Base-by-base conservation (phyloP, 2,113 vertebrate species). In the Leptocoma aspasia region DNA sequence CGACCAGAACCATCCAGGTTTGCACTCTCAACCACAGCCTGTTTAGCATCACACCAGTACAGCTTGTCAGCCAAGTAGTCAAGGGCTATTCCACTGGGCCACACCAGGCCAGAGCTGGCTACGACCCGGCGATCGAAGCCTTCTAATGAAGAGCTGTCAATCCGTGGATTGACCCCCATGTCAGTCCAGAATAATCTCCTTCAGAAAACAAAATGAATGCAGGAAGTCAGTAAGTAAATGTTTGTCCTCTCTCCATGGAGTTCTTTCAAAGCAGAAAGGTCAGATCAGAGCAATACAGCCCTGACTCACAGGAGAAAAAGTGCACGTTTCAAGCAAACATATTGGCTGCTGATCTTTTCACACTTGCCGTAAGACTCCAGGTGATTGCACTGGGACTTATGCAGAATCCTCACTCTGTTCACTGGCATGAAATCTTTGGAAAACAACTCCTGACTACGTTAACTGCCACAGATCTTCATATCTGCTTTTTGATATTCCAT, bases 121-220 rank as follows among this genome's bases (percentile, higher is more conserved):
- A 99, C 68, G 8, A 98, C 83, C 9, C 10, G 76, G 9, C 98
- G 98, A 42, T 94, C 90, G 4, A 69, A 90, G 61, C 99, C 99
- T 33, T 98, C 98, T 75, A 99, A 90, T 41, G 98, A 98, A 72
- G 98, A 97, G 24, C 98, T 98, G 97, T 98, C 99, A 86, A 99
- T 99, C 35, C 73, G 91, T 21, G 99, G 98, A 27, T 69, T 96
- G 71, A 77, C 53, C 30, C 99, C 99, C 57, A 97, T 92, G 78
- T 99, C 98, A 8, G 99, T 99, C 99, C 99, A 99, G 98, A 99
- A 99, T 86, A 99, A 96, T 97, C 97, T 99, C 98, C 99, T 99
- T 98, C 95, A 96, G 97, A 95, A 96, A 96, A 97, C 66, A 92
- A 97, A 97, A 95, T 47, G 93, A 37, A 97, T 33, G 69, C 42